phyloP scores from a whole-genome alignment of 2,888 invertebrate species.

The Aspidiotus destructor region DNA sequence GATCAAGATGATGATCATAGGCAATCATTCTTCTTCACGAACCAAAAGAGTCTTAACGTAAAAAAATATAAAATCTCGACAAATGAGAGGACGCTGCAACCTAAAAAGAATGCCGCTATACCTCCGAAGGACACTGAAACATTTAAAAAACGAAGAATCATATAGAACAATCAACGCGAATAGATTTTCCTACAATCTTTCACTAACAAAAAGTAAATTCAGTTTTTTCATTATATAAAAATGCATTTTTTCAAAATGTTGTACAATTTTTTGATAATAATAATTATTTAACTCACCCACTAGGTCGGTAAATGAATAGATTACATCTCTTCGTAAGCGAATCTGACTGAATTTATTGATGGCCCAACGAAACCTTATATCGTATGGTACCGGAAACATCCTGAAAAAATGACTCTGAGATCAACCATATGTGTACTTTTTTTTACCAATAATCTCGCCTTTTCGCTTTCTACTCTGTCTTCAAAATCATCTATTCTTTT shows the following conservation, averaged over 20 bases:
- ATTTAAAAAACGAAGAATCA: slow-evolving; percentile 10
- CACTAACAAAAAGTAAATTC: slow-evolving; percentile 5
- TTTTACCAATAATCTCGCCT: too few relatives aligned
- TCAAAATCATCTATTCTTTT: too few relatives aligned
- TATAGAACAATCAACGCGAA: too few relatives aligned
- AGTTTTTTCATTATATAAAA: not conserved
- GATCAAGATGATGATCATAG: not conserved
- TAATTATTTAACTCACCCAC: slow-evolving; percentile 42
- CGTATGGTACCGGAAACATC: slow-evolving; percentile 38
- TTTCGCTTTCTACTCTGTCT: too few relatives aligned
- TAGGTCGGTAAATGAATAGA: slow-evolving; percentile 55
- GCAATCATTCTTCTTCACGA: not conserved
- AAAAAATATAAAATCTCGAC: slow-evolving; percentile 51
- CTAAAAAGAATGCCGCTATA: slow-evolving; percentile 53
- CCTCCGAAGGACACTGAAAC: slow-evolving; percentile 54
- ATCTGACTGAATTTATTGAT: slow-evolving; percentile 39
- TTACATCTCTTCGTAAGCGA: slow-evolving; percentile 51
- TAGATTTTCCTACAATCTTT: not conserved
- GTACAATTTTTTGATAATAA: not conserved
- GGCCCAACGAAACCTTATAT: slow-evolving; percentile 39
- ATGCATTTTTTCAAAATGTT: too few relatives aligned
- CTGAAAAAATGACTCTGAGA: slow-evolving; percentile 28
- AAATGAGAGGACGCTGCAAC: slow-evolving; percentile 54
- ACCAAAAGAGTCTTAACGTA: slow-evolving; percentile 37
- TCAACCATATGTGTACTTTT: too few relatives aligned